phyloP scores from a whole-genome alignment of 2,888 invertebrate species.

The Hyalella azteca region DNA sequence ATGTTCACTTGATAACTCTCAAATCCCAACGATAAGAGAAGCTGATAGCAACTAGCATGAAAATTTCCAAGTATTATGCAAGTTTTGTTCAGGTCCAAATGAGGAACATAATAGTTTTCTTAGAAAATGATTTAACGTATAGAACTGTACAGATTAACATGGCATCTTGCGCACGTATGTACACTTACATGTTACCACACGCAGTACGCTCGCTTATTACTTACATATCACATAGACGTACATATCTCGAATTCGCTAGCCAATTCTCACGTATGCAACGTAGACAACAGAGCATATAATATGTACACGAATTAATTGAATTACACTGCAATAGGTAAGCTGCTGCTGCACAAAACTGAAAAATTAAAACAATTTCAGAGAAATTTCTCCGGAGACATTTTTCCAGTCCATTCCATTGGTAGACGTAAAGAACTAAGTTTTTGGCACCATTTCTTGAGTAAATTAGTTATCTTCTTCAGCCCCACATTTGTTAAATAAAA shows the following conservation, averaged over 20 bases:
- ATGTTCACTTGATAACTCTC: too few species aligned
- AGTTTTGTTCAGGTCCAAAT: too few species aligned
- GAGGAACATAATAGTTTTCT: too few species aligned
- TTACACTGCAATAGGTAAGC: background rate
- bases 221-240: constrained; percentile 29
- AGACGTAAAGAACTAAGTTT: background rate
- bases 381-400: constrained; percentile 1
- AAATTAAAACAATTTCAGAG: background rate
- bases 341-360: background rate
- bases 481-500: too few species aligned
- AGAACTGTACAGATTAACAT: background rate
- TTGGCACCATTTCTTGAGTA: constrained; percentile 36
- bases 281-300: background rate
- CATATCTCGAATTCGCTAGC: background rate
- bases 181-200: too few species aligned
- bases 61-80: too few species aligned
- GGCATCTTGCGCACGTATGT: background rate
- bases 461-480: too few species aligned
- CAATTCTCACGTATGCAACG: background rate
- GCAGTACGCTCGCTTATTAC: background rate
- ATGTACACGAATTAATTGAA: background rate
- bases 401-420: background rate
- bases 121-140: too few species aligned
- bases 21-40: too few species aligned
- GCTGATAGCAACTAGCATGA: too few species aligned